Conservation (phyloP, 1,140 invertebrate species). For the Hycleus phaleratus region DNA sequence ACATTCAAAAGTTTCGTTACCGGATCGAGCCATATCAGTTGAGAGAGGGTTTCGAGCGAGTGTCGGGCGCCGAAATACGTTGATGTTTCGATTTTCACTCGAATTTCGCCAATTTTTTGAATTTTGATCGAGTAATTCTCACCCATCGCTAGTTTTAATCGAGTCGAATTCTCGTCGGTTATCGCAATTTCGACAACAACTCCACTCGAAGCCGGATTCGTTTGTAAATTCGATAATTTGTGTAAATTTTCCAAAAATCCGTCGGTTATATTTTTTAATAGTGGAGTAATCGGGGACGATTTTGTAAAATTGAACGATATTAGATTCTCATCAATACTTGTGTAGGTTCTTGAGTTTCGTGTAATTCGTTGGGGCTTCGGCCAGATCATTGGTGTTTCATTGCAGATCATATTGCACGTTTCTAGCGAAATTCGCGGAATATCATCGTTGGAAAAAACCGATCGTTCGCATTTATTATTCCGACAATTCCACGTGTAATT, state of each 20-base stretch:
- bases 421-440: neutral
- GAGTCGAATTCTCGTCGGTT: too few relatives aligned
- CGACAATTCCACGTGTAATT: conserved; percentile 3
- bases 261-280: too few relatives aligned
- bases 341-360: neutral
- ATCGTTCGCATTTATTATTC: neutral
- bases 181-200: too few relatives aligned
- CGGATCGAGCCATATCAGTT: conserved; percentile 64
- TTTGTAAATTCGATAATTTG: too few relatives aligned
- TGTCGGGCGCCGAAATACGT: conserved; percentile 70
- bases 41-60: conserved; percentile 67
- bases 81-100: conserved; percentile 53
- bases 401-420: conserved; percentile 6
- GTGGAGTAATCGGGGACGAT: too few relatives aligned
- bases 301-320: neutral
- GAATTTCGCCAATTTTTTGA: conserved; percentile 43
- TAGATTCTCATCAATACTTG: neutral
- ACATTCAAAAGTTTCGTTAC: conserved; percentile 47
- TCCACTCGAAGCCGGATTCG: too few relatives aligned
- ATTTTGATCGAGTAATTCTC: conserved; percentile 63
- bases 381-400: neutral
- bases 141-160: conserved; percentile 52
- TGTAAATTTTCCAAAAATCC: too few relatives aligned
- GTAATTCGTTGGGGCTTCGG: neutral
- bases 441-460: neutral